Percentiles rank a stretch among this genome's conserved stretches.
Evolutionary conservation across 2,888 invertebrate genomes (phyloP).

Genomic region (Trisateles emortualis): DNA sequence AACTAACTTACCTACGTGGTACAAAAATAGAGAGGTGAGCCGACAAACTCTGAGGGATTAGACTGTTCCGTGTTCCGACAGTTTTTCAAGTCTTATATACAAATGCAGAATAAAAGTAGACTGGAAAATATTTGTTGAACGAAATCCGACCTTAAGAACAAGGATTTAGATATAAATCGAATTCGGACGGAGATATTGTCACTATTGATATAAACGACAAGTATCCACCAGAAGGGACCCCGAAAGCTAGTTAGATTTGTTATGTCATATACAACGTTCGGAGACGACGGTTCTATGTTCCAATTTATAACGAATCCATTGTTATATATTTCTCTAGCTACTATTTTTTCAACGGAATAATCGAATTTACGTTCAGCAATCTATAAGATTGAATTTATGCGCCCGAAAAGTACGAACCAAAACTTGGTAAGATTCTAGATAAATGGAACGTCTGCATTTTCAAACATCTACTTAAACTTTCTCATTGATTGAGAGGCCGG

Average conservation of each 20-base stretch:
- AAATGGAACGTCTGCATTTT: neutral
- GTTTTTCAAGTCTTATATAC: constrained; percentile 4
- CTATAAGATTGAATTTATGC: constrained; percentile 5
- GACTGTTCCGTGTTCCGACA: constrained; percentile 1
- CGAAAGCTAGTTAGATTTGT: neutral
- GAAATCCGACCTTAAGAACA: neutral
- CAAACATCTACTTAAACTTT: constrained; percentile 3
- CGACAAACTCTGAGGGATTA: constrained; percentile 12
- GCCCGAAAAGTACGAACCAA: neutral
- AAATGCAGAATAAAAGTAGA: constrained; percentile 2
- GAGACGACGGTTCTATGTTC: neutral
- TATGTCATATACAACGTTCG: neutral
- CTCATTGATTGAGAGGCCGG: constrained; percentile 5
- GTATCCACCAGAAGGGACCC: neutral
- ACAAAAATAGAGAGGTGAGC: constrained; percentile 28
- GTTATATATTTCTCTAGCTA: neutral
- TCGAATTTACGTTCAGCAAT: neutral
- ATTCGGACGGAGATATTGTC: neutral
- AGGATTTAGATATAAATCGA: neutral
- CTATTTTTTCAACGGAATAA: neutral
- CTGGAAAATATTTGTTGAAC: neutral
- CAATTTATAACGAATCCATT: neutral
- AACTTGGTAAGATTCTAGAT: neutral
- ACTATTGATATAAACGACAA: neutral
- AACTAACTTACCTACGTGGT: constrained; percentile 38